Percentiles rank a stretch among this genome's conserved stretches.
Evolutionary conservation across 1,140 invertebrate genomes (phyloP).

Genomic region (Heterodera schachtii): DNA sequence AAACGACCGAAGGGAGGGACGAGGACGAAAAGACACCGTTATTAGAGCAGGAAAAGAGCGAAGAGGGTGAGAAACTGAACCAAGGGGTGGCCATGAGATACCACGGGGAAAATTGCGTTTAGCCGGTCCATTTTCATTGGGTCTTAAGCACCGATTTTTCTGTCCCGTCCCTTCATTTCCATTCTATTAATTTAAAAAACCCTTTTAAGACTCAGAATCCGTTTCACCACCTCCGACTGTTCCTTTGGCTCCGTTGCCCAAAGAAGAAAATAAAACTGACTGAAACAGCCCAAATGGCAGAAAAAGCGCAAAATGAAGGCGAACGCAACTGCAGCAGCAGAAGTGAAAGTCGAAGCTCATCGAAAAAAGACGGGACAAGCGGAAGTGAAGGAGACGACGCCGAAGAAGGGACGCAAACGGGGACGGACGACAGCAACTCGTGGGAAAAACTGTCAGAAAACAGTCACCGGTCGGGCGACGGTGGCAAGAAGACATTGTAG

Average conservation of each 20-base stretch:
- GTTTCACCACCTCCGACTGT: not conserved
- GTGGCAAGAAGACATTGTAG: not conserved
- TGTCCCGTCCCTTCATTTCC: too few relatives aligned
- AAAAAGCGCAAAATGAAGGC: conserved; percentile 16
- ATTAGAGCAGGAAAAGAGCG: not conserved
- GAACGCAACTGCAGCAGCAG: conserved; percentile 4
- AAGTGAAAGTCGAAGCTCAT: conserved; percentile 18
- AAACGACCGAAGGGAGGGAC: not conserved
- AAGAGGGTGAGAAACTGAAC: not conserved
- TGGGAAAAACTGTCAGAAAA: conserved; percentile 29
- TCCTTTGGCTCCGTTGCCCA: not conserved
- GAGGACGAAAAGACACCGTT: not conserved
- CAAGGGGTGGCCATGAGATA: too few relatives aligned
- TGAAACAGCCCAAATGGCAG: not conserved
- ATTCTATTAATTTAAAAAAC: too few relatives aligned
- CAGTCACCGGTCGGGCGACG: conserved; percentile 22
- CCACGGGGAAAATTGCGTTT: too few relatives aligned
- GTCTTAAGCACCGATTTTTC: not conserved
- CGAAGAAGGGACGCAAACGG: conserved; percentile 19
- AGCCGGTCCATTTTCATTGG: not conserved
- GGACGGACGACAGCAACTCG: conserved; percentile 19
- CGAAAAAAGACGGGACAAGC: conserved; percentile 18
- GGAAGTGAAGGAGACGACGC: conserved; percentile 9
- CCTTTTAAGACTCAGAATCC: too few relatives aligned
- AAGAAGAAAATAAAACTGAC: not conserved